A percentile compares a stretch with the other conserved stretches of the same genome.
phyloP scores from a whole-genome alignment of 2,113 vertebrate species.

The Xyliphius kryptos region DNA sequence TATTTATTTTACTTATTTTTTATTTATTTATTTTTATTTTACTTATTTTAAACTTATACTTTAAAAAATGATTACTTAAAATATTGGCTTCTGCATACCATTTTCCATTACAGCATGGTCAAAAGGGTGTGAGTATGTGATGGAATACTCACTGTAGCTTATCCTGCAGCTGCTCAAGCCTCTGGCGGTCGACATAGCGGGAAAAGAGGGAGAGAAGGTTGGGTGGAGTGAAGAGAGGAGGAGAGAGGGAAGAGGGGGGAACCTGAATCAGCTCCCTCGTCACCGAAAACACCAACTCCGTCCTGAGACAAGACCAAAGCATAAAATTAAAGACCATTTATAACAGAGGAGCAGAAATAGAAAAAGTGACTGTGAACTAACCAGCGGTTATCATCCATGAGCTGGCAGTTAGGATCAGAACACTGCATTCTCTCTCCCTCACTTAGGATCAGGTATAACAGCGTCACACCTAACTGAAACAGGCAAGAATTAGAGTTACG shows the following conservation, averaged over 20 bases:
- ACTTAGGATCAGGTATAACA: constrained; percentile 85
- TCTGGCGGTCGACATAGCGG: constrained; percentile 85
- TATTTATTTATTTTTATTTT: too few species aligned
- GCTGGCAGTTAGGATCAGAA: constrained; percentile 69
- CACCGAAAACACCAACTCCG: constrained; percentile 83
- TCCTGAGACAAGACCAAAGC: constrained; percentile 61
- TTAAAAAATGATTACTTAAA: too few species aligned
- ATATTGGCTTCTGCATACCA: too few species aligned
- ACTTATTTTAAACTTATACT: too few species aligned
- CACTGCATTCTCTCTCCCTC: constrained; percentile 87
- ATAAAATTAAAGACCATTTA: too few species aligned
- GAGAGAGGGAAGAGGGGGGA: constrained; percentile 72
- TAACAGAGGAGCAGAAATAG: background rate
- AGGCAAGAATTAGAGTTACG: too few species aligned
- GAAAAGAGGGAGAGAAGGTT: constrained; percentile 88
- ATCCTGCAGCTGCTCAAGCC: constrained; percentile 82
- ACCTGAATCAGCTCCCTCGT: constrained; percentile 80
- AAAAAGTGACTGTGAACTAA: constrained; percentile 43
- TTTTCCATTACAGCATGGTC: too few species aligned
- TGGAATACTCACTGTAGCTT: constrained; percentile 83
- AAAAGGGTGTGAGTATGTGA: background rate
- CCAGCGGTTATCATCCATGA: constrained; percentile 84
- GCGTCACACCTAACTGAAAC: constrained; percentile 82
- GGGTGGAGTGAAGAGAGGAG: constrained; percentile 77
- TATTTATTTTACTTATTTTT: too few species aligned